phyloP scores from a whole-genome alignment of 2,113 vertebrate species.

The Clarias magur region DNA sequence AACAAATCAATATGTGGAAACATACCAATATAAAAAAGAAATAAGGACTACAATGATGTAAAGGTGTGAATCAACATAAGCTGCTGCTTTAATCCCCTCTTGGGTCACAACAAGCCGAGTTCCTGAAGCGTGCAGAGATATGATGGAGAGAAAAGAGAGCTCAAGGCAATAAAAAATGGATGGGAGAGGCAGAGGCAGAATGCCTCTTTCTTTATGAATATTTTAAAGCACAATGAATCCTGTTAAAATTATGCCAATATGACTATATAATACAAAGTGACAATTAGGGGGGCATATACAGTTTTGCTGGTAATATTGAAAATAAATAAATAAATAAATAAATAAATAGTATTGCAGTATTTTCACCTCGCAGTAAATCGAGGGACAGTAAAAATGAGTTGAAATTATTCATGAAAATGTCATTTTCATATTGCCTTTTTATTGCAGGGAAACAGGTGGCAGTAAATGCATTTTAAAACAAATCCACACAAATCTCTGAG shows the following conservation, averaged over 20 bases:
- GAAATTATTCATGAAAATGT: slow-evolving; percentile 35
- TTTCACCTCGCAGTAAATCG: background rate
- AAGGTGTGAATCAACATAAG: slow-evolving; percentile 28
- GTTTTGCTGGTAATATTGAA: background rate
- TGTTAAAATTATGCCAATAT: background rate
- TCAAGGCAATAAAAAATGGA: slow-evolving; percentile 33
- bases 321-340: background rate
- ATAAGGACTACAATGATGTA: slow-evolving; percentile 21
- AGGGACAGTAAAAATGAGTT: background rate
- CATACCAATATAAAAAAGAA: slow-evolving; percentile 20
- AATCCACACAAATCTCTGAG: background rate
- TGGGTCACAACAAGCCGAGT: slow-evolving; percentile 16
- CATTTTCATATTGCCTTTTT: slow-evolving; percentile 28
- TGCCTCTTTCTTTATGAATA: slow-evolving; percentile 18
- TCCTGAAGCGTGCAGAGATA: background rate
- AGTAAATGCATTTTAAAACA: slow-evolving; percentile 17
- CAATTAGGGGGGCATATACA: slow-evolving; percentile 10
- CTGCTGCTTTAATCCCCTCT: slow-evolving; percentile 18
- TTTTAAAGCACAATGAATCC: slow-evolving; percentile 33
- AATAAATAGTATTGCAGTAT: background rate
- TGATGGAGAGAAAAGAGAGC: slow-evolving; percentile 5
- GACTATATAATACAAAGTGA: slow-evolving; percentile 31
- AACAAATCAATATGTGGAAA: slow-evolving; percentile 22
- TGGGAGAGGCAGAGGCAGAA: slow-evolving; percentile 10
- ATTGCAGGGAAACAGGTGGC: slow-evolving; percentile 12